These are phyloP conservation scores for Bubo scandiacus DNA, from an alignment of 2,113 vertebrate species.

Conservation along the genomic window DNA sequence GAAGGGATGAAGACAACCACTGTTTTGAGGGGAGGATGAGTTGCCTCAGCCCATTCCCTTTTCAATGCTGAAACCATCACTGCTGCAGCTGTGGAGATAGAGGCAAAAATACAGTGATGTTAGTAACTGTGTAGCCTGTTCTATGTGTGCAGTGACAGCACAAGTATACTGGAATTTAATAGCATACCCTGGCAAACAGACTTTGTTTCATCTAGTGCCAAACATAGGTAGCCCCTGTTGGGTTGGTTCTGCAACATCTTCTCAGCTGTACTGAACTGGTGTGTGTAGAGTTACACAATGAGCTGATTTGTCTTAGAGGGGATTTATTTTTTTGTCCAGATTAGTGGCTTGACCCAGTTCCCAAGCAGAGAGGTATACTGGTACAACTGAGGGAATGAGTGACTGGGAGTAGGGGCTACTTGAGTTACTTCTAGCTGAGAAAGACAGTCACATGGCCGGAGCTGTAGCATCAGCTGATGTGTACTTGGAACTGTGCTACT, in stretches of 20 bases:
- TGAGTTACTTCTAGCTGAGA: background rate
- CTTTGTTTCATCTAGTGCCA: background rate
- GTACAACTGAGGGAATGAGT: background rate
- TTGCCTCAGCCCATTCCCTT: background rate
- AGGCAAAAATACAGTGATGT: background rate
- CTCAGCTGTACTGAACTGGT: background rate
- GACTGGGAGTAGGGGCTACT: background rate
- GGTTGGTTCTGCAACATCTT: background rate
- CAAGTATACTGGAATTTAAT: background rate
- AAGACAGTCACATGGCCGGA: background rate
- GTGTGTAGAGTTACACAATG: background rate
- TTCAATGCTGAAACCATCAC: background rate
- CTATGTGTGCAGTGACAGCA: background rate
- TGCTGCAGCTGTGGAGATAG: background rate
- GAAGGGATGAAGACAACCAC: background rate
- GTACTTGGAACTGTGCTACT: background rate
- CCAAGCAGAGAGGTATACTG: background rate
- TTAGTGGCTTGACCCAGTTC: background rate
- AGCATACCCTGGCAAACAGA: background rate
- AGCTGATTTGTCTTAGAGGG: background rate
- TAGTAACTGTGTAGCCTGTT: background rate
- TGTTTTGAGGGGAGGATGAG: background rate
- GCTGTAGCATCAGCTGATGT: background rate
- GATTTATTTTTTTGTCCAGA: background rate
- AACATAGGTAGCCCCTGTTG: fast-evolving